phyloP scores from a whole-genome alignment of 2,888 invertebrate species.

The Augiades crinisus region DNA sequence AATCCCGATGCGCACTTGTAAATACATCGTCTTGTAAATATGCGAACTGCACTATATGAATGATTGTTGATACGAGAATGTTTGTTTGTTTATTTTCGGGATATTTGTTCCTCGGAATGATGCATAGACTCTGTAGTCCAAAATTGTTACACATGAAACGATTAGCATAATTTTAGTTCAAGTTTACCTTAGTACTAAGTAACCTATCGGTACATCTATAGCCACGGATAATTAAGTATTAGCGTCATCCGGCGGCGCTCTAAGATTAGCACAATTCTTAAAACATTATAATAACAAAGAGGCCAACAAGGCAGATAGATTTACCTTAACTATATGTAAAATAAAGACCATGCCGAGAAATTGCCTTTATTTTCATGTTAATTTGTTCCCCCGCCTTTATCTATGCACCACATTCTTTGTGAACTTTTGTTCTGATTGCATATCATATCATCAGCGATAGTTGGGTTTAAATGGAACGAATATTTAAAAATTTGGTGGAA shows the following conservation, averaged over 20 bases:
- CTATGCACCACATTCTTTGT: conserved; percentile 40
- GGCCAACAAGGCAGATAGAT: neutral
- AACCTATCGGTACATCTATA: no score
- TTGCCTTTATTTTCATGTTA: conserved; percentile 59
- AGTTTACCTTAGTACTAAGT: no score
- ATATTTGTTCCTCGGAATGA: no score
- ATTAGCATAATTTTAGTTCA: no score
- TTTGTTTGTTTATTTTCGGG: no score
- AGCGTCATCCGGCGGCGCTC: no score
- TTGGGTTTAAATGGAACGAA: conserved; percentile 57
- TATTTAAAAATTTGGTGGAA: conserved; percentile 65
- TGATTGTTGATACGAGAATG: no score
- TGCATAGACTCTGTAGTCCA: no score
- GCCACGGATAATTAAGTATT: no score
- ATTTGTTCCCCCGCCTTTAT: conserved; percentile 52
- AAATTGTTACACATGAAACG: no score
- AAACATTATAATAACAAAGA: neutral
- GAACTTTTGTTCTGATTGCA: conserved; percentile 39
- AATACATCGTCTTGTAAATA: neutral
- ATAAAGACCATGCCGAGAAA: conserved; percentile 36
- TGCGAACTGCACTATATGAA: no score
- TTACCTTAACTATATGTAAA: neutral
- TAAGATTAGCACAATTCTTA: no score
- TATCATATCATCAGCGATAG: conserved; percentile 45
- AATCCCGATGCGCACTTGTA: conserved; percentile 1